Percentiles rank a stretch among this genome's conserved stretches.
These are phyloP conservation scores for Eurypyga helias DNA, from an alignment of 2,113 vertebrate species.

Conservation along the genomic window DNA sequence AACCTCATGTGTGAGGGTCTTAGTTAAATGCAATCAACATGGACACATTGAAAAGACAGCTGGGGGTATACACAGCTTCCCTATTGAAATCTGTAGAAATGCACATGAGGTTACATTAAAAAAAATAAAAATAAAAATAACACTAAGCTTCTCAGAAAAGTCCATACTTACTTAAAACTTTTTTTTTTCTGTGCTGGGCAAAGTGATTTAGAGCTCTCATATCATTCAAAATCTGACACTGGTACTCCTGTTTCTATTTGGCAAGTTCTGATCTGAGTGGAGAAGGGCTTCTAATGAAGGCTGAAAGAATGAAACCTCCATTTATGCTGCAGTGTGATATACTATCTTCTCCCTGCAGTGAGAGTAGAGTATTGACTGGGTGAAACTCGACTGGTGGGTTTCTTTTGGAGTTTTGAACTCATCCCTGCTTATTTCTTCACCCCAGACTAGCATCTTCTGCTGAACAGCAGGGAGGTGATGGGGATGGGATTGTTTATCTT, in stretches of 20 bases:
- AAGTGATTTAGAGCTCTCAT: background rate
- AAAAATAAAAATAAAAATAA: background rate
- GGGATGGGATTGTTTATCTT: fast-evolving
- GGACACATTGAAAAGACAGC: background rate
- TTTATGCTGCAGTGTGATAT: background rate
- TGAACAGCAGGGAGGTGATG: background rate
- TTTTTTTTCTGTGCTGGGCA: background rate
- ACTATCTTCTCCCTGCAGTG: background rate
- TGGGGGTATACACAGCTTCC: background rate
- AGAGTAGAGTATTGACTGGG: background rate
- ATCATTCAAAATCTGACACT: background rate
- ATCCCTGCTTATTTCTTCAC: fast-evolving
- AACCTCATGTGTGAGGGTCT: background rate
- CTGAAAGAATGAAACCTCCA: slow-evolving; percentile 36
- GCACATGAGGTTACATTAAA: background rate
- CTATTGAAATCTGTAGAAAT: background rate
- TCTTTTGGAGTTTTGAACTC: background rate
- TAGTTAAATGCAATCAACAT: background rate
- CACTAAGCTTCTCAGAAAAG: background rate
- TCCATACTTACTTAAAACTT: background rate
- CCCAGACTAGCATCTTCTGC: background rate
- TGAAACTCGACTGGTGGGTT: background rate
- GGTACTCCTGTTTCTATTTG: background rate
- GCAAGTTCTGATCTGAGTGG: background rate
- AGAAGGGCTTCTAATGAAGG: background rate